A percentile compares a stretch with the other conserved stretches of the same genome.
Evolutionary conservation across 2,113 vertebrate species (phyloP).

Genomic region (Paracanthobrama guichenoti): DNA sequence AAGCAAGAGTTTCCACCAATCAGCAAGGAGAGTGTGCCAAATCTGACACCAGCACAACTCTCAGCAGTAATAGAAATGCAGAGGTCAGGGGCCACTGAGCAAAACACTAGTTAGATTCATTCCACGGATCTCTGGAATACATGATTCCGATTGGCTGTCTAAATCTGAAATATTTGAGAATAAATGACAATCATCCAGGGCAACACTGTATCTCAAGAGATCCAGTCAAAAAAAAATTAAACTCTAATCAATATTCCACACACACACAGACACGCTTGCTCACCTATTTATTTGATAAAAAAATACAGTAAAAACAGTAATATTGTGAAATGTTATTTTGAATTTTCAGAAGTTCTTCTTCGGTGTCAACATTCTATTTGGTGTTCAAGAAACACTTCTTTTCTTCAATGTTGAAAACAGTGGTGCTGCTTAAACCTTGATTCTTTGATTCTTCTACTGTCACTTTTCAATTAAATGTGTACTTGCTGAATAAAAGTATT

Average conservation of each 20-base stretch:
- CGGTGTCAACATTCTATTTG: neutral
- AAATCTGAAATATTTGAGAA: slow-evolving; percentile 5
- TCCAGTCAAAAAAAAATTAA: neutral
- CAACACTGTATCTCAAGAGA: neutral
- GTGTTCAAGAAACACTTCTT: neutral
- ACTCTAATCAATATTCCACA: neutral
- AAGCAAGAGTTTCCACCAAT: neutral
- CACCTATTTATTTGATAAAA: neutral
- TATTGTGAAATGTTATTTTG: neutral
- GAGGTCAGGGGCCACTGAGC: slow-evolving; percentile 7
- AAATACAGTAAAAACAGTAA: neutral
- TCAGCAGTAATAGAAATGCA: neutral
- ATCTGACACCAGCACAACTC: neutral
- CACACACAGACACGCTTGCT: neutral
- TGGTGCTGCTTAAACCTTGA: neutral
- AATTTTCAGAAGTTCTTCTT: neutral
- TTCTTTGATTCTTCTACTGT: neutral
- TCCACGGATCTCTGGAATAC: neutral
- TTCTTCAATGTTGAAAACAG: neutral
- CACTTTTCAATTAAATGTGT: too few relatives aligned
- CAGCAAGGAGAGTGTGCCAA: neutral
- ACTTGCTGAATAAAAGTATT: neutral
- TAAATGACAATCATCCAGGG: neutral
- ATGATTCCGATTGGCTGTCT: slow-evolving; percentile 5
- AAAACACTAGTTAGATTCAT: neutral